Percentiles rank a stretch among this genome's conserved stretches.
Conservation (phyloP, 2,888 invertebrate species). For the Quadriops clusia region DNA sequence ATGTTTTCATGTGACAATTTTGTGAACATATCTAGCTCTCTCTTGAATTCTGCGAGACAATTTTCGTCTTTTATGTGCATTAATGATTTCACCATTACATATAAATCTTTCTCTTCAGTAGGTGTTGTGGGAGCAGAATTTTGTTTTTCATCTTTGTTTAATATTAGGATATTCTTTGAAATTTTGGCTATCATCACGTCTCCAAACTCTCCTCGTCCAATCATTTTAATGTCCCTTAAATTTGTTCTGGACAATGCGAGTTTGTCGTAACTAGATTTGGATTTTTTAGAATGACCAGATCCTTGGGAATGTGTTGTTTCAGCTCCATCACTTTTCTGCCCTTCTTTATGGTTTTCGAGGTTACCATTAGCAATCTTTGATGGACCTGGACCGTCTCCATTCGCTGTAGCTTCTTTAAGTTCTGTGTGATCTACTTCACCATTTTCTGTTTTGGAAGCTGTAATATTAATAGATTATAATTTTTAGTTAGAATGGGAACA, state of each 20-base stretch:
- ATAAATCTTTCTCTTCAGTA: conserved; percentile 35
- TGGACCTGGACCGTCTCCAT: conserved; percentile 40
- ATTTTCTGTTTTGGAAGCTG: conserved; percentile 52
- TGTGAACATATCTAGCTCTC: conserved; percentile 78
- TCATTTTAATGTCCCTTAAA: conserved; percentile 54
- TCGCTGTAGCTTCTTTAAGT: conserved; percentile 45
- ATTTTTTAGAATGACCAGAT: conserved; percentile 47
- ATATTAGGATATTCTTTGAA: conserved; percentile 22
- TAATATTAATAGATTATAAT: conserved; percentile 12
- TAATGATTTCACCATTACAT: conserved; percentile 65
- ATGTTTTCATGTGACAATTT: conserved; percentile 76
- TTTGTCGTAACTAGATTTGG: conserved; percentile 61
- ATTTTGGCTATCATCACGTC: conserved; percentile 71
- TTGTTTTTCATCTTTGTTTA: conserved; percentile 22
- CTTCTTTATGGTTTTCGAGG: conserved; percentile 45
- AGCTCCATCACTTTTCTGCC: conserved; percentile 53
- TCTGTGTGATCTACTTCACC: conserved; percentile 45
- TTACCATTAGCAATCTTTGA: conserved; percentile 44
- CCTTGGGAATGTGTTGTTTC: conserved; percentile 48
- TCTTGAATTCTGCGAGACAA: conserved; percentile 70
- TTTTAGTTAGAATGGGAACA: neutral
- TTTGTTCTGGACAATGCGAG: conserved; percentile 61
- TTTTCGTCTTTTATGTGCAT: conserved; percentile 67
- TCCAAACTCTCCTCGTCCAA: conserved; percentile 83
- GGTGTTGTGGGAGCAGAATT: conserved; percentile 24